Conservation (phyloP, 2,113 vertebrate species). For the Heterotis niloticus region DNA sequence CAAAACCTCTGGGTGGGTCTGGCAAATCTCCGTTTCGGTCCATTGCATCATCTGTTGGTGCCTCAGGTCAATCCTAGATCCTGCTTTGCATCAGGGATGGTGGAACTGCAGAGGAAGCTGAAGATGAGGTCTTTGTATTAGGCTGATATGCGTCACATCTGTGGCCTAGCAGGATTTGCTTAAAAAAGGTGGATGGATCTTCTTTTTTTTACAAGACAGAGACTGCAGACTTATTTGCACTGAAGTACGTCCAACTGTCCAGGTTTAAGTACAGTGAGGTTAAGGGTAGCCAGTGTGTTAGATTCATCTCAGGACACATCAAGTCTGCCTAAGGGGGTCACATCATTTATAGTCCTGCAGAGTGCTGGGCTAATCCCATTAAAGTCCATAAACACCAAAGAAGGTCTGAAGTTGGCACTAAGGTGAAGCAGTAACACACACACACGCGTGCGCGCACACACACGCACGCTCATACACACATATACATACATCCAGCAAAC, state of each 20-base stretch:
- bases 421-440: background rate
- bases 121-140: background rate
- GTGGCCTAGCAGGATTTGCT: background rate
- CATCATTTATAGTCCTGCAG: too few relatives aligned
- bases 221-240: background rate
- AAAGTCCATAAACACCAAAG: background rate
- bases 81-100: background rate
- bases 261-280: background rate
- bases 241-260: background rate
- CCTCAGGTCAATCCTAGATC: background rate
- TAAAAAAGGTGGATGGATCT: too few relatives aligned
- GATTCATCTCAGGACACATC: background rate
- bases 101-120: background rate
- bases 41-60: background rate
- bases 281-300: background rate
- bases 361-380: background rate
- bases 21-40: background rate
- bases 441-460: background rate
- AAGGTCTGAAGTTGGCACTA: background rate
- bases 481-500: background rate
- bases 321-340: background rate
- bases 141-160: background rate
- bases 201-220: too few relatives aligned
- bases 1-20: background rate
- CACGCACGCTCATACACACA: background rate